These are phyloP conservation scores for Sesamia nonagrioides DNA, from an alignment of 1,140 invertebrate genomes.

Conservation along the genomic window DNA sequence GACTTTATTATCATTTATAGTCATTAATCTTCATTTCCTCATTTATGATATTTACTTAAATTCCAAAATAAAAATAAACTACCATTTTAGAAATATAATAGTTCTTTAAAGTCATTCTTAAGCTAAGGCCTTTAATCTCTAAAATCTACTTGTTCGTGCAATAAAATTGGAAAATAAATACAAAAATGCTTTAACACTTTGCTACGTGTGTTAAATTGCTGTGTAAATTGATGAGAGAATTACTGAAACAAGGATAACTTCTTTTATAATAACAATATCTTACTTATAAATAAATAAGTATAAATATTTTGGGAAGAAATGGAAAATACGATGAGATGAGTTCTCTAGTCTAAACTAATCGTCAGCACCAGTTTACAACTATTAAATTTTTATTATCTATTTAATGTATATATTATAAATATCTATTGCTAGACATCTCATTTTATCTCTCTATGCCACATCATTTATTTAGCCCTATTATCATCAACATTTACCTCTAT, in stretches of 20 bases:
- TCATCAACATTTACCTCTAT: too few species aligned
- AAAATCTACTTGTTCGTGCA: constrained; percentile 33
- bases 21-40: background rate
- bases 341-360: too few species aligned
- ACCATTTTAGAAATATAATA: constrained; percentile 7
- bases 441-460: too few species aligned
- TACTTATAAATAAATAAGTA: background rate
- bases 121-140: constrained; percentile 37
- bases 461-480: too few species aligned
- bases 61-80: background rate
- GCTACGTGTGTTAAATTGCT: constrained; percentile 22
- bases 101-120: background rate
- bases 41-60: background rate
- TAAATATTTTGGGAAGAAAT: too few species aligned
- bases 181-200: constrained; percentile 26
- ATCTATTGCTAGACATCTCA: too few species aligned
- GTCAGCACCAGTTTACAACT: too few species aligned
- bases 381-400: too few species aligned
- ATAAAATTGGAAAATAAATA: constrained; percentile 43
- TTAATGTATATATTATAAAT: too few species aligned
- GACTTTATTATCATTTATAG: background rate
- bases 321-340: too few species aligned
- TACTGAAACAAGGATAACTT: constrained; percentile 24
- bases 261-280: background rate
- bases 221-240: constrained; percentile 41